Evolutionary conservation across 35 echinoderm and acorn worm genomes (phyloP).

Genomic region (Heliocidaris erythrogramma): DNA sequence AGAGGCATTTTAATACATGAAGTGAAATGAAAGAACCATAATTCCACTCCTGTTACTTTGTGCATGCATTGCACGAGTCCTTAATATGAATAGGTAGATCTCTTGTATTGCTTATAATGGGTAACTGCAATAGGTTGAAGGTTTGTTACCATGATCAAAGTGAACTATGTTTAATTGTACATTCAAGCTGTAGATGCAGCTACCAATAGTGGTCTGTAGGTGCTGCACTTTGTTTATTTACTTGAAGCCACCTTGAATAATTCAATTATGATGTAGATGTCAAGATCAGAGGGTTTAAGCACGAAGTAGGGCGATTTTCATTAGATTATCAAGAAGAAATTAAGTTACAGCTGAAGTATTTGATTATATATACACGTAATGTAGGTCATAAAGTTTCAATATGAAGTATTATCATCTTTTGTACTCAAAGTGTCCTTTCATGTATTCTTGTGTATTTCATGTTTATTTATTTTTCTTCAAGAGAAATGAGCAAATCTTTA

Average conservation of each 20-base stretch:
- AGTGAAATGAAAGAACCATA: neutral
- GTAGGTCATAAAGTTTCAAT: too few species aligned
- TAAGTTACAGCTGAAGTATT: neutral
- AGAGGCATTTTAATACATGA: too few species aligned
- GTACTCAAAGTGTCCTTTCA: too few species aligned
- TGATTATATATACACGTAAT: too few species aligned
- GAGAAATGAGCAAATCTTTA: too few species aligned
- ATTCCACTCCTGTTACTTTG: neutral
- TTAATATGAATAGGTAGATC: neutral
- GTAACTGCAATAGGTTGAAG: too few species aligned
- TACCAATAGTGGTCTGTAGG: neutral
- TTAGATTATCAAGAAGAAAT: neutral
- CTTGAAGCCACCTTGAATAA: slow-evolving; percentile 5
- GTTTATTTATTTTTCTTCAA: too few species aligned
- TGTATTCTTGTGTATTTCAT: too few species aligned
- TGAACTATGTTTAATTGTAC: too few species aligned
- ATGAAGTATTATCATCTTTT: too few species aligned
- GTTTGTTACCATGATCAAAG: neutral
- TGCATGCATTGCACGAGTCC: neutral
- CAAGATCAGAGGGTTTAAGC: neutral
- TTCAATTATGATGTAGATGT: neutral
- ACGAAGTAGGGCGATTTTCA: neutral
- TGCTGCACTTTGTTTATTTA: neutral
- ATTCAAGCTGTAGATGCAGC: neutral
- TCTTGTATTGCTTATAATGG: neutral